phyloP scores from a whole-genome alignment of 1,140 invertebrate species.

The Coenobita brevimanus region DNA sequence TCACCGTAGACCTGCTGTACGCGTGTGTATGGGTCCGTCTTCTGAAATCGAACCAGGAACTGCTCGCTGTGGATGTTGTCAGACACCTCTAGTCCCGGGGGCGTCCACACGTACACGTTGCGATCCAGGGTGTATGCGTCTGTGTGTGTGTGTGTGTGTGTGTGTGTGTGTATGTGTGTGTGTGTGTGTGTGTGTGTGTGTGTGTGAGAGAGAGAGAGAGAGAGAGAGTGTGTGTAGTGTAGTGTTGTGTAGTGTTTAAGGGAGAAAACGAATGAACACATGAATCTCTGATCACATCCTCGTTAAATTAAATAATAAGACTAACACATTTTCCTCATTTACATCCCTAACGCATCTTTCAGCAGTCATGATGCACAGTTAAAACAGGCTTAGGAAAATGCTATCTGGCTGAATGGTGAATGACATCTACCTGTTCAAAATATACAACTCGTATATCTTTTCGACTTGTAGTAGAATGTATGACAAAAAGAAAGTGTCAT shows the following conservation, averaged over 20 bases:
- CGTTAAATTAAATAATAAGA: too few relatives aligned
- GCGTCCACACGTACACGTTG: slow-evolving; percentile 15
- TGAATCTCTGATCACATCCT: neutral
- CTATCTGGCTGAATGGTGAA: too few relatives aligned
- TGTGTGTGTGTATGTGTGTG: too few relatives aligned
- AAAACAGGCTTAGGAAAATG: too few relatives aligned
- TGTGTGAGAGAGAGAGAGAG: neutral
- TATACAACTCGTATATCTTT: too few relatives aligned
- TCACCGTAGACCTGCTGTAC: slow-evolving; percentile 6
- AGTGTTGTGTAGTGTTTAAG: neutral
- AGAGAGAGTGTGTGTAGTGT: neutral
- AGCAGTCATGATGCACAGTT: too few relatives aligned
- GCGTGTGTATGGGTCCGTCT: neutral
- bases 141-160: too few relatives aligned
- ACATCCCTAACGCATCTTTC: too few relatives aligned
- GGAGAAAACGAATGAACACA: neutral
- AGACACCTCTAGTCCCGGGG: neutral
- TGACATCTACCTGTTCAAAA: too few relatives aligned
- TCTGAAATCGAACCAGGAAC: neutral
- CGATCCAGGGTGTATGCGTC: slow-evolving; percentile 5
- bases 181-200: neutral
- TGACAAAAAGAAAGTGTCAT: too few relatives aligned
- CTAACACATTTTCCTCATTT: too few relatives aligned
- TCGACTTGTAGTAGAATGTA: too few relatives aligned
- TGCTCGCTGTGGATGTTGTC: neutral